Conservation (phyloP, 1,140 invertebrate genomes). For the Dendrolimus punctatus region DNA sequence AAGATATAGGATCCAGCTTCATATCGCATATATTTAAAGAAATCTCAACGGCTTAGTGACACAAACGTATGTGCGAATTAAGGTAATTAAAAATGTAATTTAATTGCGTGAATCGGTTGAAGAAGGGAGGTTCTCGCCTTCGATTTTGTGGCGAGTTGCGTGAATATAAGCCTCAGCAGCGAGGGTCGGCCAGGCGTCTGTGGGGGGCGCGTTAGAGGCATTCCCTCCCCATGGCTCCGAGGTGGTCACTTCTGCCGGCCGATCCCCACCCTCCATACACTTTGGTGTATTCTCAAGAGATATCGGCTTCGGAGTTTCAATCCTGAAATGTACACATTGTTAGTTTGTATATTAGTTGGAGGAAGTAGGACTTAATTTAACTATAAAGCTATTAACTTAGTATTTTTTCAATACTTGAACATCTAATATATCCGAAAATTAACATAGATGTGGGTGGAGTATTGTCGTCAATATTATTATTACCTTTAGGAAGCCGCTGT, state of each 20-base stretch:
- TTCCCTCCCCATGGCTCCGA: constrained; percentile 42
- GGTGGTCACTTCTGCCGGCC: constrained; percentile 61
- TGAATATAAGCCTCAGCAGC: constrained; percentile 54
- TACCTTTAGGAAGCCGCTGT: no score
- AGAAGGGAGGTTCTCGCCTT: constrained; percentile 62
- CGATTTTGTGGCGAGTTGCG: constrained; percentile 51
- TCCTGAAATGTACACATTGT: constrained; percentile 22
- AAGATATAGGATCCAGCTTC: no score
- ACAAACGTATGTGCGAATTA: not conserved
- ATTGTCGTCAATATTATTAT: no score
- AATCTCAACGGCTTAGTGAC: no score
- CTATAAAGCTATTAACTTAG: no score
- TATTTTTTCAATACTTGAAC: no score
- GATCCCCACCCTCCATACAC: constrained; percentile 32
- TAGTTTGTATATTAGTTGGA: not conserved
- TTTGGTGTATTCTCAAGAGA: constrained; percentile 45
- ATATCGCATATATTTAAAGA: no score
- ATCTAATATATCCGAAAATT: no score
- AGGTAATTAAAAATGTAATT: constrained; percentile 8
- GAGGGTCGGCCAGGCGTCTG: constrained; percentile 41
- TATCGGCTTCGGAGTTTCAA: constrained; percentile 62
- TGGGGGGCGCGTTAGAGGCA: constrained; percentile 14
- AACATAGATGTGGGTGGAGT: no score
- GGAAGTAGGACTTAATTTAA: no score
- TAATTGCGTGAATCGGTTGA: constrained; percentile 65